Percentiles rank a stretch among this genome's conserved stretches.
Evolutionary conservation across 2,113 vertebrate species (phyloP).

Genomic region (Argyrosomus japonicus): DNA sequence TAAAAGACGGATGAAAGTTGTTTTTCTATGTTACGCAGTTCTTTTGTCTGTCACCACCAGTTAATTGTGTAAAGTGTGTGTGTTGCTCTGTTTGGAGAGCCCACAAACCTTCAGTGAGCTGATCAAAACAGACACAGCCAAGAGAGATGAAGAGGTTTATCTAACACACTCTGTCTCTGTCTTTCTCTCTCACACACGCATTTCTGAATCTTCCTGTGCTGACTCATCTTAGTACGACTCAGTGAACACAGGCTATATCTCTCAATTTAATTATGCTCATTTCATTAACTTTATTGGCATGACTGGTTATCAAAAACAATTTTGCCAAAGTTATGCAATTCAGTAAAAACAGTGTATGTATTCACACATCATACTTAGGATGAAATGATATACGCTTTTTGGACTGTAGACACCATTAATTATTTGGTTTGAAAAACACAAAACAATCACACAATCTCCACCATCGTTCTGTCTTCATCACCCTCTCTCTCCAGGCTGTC

Average conservation of each 20-base stretch:
- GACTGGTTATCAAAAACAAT: conserved; percentile 12
- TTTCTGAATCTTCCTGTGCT: conserved; percentile 2
- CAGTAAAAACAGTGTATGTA: conserved; percentile 19
- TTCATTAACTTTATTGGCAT: conserved; percentile 38
- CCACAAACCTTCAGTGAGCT: conserved; percentile 23
- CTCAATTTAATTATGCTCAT: conserved; percentile 17
- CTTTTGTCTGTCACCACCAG: conserved; percentile 36
- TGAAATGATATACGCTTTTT: background rate
- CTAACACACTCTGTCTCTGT: background rate
- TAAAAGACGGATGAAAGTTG: conserved; percentile 24
- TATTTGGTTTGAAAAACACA: background rate
- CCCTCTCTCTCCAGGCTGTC: background rate
- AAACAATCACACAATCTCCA: background rate
- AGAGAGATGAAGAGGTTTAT: conserved; percentile 51
- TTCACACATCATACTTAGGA: conserved; percentile 6
- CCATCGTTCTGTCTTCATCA: conserved; percentile 27
- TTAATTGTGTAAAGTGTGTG: conserved; percentile 52
- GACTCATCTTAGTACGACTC: background rate
- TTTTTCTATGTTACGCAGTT: conserved; percentile 13
- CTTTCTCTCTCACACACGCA: background rate
- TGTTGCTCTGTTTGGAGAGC: conserved; percentile 32
- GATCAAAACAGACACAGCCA: conserved; percentile 55
- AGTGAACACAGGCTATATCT: conserved; percentile 1
- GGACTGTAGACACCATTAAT: background rate
- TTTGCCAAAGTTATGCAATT: background rate